A percentile compares a stretch with the other conserved stretches of the same genome.
phyloP scores from a whole-genome alignment of 2,888 invertebrate genomes.

The Zygogramma bicolorata region DNA sequence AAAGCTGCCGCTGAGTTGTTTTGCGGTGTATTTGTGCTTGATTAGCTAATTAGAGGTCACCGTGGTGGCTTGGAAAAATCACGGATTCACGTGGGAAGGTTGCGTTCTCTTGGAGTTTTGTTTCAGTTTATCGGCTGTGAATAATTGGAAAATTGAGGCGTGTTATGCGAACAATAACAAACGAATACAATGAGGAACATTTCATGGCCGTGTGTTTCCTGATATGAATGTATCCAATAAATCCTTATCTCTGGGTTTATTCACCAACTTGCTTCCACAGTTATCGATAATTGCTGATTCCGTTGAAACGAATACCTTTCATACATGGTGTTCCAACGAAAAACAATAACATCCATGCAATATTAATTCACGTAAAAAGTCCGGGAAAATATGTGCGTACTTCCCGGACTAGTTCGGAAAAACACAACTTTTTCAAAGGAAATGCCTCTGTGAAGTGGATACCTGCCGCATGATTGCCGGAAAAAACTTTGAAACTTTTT shows the following conservation, averaged over 20 bases:
- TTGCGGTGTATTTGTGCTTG: neutral
- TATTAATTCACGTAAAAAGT: no score
- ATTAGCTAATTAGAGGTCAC: constrained; percentile 5
- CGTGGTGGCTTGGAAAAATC: neutral
- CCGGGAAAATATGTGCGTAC: no score
- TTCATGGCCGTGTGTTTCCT: neutral
- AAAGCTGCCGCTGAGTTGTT: constrained; percentile 2
- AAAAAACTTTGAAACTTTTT: no score
- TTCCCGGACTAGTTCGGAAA: no score
- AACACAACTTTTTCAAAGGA: no score
- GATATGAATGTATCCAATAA: neutral
- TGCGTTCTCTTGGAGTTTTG: neutral
- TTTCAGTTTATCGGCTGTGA: neutral
- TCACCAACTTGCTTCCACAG: neutral
- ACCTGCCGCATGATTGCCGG: no score
- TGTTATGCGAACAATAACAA: neutral
- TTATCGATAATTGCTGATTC: neutral
- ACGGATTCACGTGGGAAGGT: neutral
- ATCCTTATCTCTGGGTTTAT: neutral
- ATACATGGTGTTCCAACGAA: no score
- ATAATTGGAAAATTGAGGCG: neutral
- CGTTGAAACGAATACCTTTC: no score
- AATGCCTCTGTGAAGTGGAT: no score
- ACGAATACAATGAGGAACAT: neutral
- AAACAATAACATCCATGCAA: no score